Conservation (phyloP, 2,888 invertebrate genomes). For the Harpalus rufipes region DNA sequence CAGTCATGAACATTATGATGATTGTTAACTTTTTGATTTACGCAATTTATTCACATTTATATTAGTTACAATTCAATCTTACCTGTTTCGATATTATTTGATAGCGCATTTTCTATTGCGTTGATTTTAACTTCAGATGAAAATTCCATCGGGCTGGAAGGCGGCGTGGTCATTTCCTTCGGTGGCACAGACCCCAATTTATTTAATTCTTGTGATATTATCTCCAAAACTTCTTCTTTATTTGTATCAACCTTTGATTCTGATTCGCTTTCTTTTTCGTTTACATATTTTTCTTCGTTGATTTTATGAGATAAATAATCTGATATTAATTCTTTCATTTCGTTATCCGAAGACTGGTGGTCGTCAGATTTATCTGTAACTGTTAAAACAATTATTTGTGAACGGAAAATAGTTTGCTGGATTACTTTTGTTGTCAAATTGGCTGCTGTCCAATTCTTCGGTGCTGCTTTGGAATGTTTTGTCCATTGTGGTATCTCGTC, state of each 20-base stretch:
- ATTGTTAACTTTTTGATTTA: slow-evolving; percentile 45
- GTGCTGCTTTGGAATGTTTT: slow-evolving; percentile 72
- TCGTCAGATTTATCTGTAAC: slow-evolving; percentile 62
- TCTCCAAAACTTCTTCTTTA: slow-evolving; percentile 72
- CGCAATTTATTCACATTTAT: slow-evolving; percentile 37
- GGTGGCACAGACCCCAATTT: slow-evolving; percentile 72
- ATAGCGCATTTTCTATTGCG: neutral
- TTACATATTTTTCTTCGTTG: slow-evolving; percentile 68
- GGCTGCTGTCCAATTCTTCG: slow-evolving; percentile 74
- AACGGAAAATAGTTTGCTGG: no score
- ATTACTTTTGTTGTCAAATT: slow-evolving; percentile 72
- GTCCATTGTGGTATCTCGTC: slow-evolving; percentile 80
- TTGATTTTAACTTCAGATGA: slow-evolving; percentile 62
- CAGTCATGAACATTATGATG: slow-evolving; percentile 56
- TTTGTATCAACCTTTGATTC: slow-evolving; percentile 67
- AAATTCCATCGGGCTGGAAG: slow-evolving; percentile 76
- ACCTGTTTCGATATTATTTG: slow-evolving; percentile 52
- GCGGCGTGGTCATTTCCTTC: slow-evolving; percentile 73
- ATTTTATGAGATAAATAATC: slow-evolving; percentile 71
- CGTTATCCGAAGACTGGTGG: slow-evolving; percentile 72
- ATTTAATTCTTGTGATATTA: slow-evolving; percentile 74
- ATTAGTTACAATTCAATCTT: slow-evolving; percentile 9
- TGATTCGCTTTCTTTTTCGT: slow-evolving; percentile 68
- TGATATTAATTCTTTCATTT: slow-evolving; percentile 73
- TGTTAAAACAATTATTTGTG: slow-evolving; percentile 1